Percentiles rank a stretch among this genome's conserved stretches.
phyloP scores from a whole-genome alignment of 1,140 invertebrate species.

The Panonychus citri region DNA sequence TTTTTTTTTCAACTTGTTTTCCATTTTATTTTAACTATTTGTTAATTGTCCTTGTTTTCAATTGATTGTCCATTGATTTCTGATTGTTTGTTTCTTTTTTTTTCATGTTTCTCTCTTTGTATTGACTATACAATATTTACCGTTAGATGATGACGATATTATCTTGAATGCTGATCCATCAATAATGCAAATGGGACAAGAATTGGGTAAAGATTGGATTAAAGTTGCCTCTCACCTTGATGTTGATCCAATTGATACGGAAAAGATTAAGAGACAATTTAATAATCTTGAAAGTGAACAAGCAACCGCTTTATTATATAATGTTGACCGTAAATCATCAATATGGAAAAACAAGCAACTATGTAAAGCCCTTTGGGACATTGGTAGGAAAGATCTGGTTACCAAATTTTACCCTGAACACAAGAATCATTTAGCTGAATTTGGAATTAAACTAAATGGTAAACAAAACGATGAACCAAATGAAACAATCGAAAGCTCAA shows the following conservation, averaged over 20 bases:
- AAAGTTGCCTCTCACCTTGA: conserved; percentile 48
- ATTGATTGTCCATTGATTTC: not conserved
- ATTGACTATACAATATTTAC: not conserved
- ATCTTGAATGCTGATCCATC: conserved; percentile 41
- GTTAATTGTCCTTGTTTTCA: not conserved
- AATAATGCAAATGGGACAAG: conserved; percentile 70
- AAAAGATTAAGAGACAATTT: conserved; percentile 62
- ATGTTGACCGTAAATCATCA: conserved; percentile 41
- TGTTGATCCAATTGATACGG: conserved; percentile 58
- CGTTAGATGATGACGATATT: not conserved
- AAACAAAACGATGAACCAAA: conserved; percentile 52
- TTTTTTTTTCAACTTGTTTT: no score
- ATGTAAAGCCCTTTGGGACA: conserved; percentile 63
- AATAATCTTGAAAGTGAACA: conserved; percentile 57
- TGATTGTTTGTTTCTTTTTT: not conserved
- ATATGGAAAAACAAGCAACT: conserved; percentile 59
- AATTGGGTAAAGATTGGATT: conserved; percentile 76
- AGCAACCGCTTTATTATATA: conserved; percentile 71
- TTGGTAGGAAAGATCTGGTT: conserved; percentile 75
- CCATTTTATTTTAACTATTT: conserved; percentile 2
- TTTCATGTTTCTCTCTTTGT: not conserved
- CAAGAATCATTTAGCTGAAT: conserved; percentile 53
- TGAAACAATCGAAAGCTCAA: conserved; percentile 40
- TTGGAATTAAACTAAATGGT: conserved; percentile 44
- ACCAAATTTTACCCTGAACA: conserved; percentile 58